These are phyloP conservation scores for Pyrgilauda ruficollis DNA, from an alignment of 2,113 vertebrate species.

Conservation along the genomic window DNA sequence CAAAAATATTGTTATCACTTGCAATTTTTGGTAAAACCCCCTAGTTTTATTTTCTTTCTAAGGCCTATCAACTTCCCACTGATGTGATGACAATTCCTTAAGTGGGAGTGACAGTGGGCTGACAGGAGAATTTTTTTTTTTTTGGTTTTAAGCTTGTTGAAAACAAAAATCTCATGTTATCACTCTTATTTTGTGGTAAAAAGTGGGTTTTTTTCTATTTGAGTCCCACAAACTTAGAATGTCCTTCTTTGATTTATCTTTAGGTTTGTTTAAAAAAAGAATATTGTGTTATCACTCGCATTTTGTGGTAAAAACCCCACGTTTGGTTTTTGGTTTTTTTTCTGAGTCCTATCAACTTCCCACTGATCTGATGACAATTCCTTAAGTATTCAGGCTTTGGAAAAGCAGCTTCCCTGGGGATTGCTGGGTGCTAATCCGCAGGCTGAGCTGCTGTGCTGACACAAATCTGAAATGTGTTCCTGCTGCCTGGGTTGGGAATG, in stretches of 20 bases:
- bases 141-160: not conserved
- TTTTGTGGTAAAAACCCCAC: not conserved
- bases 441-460: not conserved
- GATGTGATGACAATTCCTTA: not conserved
- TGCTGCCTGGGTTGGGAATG: not conserved
- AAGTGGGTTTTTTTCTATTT: not conserved
- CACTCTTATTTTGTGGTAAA: too few relatives aligned
- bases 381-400: not conserved
- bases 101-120: not conserved
- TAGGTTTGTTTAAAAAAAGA: not conserved
- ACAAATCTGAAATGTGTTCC: not conserved
- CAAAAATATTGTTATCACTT: not conserved
- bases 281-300: rapidly evolving
- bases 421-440: not conserved
- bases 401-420: not conserved
- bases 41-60: not conserved
- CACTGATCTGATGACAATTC: not conserved
- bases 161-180: too few relatives aligned
- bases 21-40: not conserved
- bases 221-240: not conserved
- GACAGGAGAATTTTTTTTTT: not conserved
- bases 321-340: not conserved
- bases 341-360: not conserved
- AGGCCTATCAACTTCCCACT: not conserved
- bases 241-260: not conserved